These are phyloP conservation scores for Pentalonia nigronervosa DNA, from an alignment of 1,140 invertebrate genomes.

Conservation along the genomic window DNA sequence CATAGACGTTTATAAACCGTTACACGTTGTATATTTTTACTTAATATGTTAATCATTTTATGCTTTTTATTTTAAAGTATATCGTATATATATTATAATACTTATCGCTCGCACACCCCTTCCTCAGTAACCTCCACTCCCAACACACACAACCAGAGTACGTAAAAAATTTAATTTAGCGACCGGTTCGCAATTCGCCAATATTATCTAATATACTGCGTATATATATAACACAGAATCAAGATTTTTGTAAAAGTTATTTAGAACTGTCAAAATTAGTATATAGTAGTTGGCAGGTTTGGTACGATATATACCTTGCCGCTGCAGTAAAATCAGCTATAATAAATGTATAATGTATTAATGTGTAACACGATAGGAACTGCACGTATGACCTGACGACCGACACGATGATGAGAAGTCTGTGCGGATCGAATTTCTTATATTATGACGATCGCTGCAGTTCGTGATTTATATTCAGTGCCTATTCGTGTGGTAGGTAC, in stretches of 20 bases:
- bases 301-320: not conserved
- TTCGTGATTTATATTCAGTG: not conserved
- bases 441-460: not conserved
- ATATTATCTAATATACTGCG: not conserved
- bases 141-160: no score
- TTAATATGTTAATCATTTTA: no score
- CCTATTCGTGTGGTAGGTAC: not conserved
- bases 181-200: not conserved
- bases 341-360: not conserved
- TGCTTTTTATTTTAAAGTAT: not conserved
- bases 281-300: not conserved
- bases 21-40: not conserved
- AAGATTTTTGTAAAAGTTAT: not conserved
- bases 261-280: not conserved
- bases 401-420: not conserved
- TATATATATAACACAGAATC: not conserved
- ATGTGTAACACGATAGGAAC: constrained; percentile 26
- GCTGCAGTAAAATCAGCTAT: not conserved
- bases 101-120: not conserved
- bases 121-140: no score
- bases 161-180: not conserved
- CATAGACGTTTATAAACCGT: not conserved
- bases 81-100: not conserved
- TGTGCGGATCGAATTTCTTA: constrained; percentile 39
- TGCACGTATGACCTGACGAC: not conserved